Conservation (phyloP, 2,888 invertebrate genomes). For the Didymodactylos carnosus region DNA sequence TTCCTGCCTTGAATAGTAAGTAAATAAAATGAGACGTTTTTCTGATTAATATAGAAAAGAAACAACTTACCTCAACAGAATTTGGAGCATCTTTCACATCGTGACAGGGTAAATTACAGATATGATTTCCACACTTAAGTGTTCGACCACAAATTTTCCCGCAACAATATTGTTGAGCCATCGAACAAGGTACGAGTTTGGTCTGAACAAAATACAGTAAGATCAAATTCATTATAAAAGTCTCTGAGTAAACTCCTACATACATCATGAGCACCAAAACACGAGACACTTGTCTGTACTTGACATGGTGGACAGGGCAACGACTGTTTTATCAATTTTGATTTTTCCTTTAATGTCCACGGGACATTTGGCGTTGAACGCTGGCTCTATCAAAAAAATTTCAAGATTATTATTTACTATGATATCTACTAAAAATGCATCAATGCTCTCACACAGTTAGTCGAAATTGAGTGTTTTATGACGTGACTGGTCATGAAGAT, state of each 20-base stretch:
- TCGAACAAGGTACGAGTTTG: constrained; percentile 29
- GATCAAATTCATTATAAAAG: not conserved
- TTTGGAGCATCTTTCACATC: constrained; percentile 20
- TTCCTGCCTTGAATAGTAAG: not conserved
- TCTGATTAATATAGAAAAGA: not conserved
- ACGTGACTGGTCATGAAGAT: no score
- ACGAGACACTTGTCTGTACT: constrained; percentile 43
- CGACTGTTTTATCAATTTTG: not conserved
- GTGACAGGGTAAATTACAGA: constrained; percentile 54
- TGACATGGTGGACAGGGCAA: constrained; percentile 37
- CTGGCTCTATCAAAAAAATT: no score
- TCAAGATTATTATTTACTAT: no score
- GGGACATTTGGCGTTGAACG: not conserved
- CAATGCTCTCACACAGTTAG: no score
- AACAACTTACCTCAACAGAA: constrained; percentile 15
- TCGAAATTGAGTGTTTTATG: no score
- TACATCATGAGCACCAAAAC: constrained; percentile 35
- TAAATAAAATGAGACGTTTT: not conserved
- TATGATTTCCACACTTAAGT: constrained; percentile 36
- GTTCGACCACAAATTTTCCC: constrained; percentile 32
- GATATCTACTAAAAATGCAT: no score
- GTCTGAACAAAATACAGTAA: constrained; percentile 20
- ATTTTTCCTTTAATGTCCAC: not conserved
- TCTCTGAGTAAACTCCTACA: not conserved
- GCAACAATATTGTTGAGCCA: constrained; percentile 43